Evolutionary conservation across 2,113 vertebrate genomes (phyloP).

Genomic region (Labeo rohita): DNA sequence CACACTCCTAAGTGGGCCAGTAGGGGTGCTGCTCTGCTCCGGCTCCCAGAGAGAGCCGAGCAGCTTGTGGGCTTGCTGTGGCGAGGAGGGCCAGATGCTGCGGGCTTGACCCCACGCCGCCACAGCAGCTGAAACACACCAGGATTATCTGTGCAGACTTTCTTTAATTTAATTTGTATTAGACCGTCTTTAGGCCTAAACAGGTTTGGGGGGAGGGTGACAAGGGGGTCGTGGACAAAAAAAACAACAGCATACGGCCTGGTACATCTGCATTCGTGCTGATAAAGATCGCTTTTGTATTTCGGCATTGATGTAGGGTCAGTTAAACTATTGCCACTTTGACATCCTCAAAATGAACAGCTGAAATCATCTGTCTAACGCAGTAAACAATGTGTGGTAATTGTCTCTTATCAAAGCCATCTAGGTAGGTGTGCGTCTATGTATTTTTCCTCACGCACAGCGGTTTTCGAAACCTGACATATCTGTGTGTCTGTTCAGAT

Average conservation of each 20-base stretch:
- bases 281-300: slow-evolving; percentile 50
- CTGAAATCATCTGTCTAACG: slow-evolving; percentile 73
- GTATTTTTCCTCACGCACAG: slow-evolving; percentile 48
- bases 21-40: slow-evolving; percentile 21
- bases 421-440: slow-evolving; percentile 47
- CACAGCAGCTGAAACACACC: slow-evolving; percentile 70
- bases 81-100: slow-evolving; percentile 73
- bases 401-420: slow-evolving; percentile 69
- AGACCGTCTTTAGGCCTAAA: slow-evolving; percentile 72
- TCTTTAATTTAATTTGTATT: slow-evolving; percentile 82
- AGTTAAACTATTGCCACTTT: slow-evolving; percentile 63
- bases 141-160: slow-evolving; percentile 76
- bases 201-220: slow-evolving; percentile 56
- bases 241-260: slow-evolving; percentile 73
- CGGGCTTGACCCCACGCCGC: slow-evolving; percentile 57
- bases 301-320: slow-evolving; percentile 44
- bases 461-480: slow-evolving; percentile 68
- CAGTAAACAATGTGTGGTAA: slow-evolving; percentile 63
- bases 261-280: slow-evolving; percentile 31
- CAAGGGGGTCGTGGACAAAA: slow-evolving; percentile 55
- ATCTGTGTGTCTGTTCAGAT: slow-evolving; percentile 75
- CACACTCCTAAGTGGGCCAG: slow-evolving; percentile 42
- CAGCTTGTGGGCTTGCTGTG: slow-evolving; percentile 71
- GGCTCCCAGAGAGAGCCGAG: slow-evolving; percentile 54
- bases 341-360: slow-evolving; percentile 70